Evolutionary conservation across 1,140 invertebrate genomes (phyloP).

Genomic region (Notospermus geniculatus): DNA sequence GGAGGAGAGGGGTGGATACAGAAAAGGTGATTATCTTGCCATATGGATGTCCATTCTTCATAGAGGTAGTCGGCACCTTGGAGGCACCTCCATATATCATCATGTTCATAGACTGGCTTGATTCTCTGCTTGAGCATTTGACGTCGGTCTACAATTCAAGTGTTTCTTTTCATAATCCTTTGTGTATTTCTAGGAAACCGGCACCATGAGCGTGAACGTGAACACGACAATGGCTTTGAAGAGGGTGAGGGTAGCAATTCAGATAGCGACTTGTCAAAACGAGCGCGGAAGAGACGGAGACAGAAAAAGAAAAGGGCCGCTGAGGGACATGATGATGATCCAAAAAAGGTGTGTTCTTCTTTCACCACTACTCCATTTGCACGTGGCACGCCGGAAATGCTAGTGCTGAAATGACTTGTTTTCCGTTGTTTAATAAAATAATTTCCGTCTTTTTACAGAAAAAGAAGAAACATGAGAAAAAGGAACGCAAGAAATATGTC

Average conservation of each 20-base stretch:
- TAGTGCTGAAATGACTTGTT: background rate
- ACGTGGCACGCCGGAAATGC: background rate
- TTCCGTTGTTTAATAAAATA: background rate
- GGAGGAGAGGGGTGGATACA: slow-evolving; percentile 25
- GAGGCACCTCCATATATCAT: background rate
- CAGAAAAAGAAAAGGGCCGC: background rate
- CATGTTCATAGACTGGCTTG: background rate
- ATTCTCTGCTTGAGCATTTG: background rate
- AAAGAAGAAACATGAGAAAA: slow-evolving; percentile 28
- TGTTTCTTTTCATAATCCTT: background rate
- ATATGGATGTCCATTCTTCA: background rate
- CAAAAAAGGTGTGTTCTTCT: background rate
- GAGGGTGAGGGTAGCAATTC: background rate
- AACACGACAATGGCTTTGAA: slow-evolving; percentile 2
- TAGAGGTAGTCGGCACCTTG: background rate
- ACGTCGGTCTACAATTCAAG: background rate
- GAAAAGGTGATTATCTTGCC: slow-evolving; percentile 9
- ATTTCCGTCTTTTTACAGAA: slow-evolving; percentile 15
- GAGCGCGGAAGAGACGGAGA: background rate
- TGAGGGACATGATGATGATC: background rate
- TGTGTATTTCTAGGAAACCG: too few species aligned
- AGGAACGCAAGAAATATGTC: slow-evolving; percentile 26
- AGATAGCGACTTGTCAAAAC: background rate
- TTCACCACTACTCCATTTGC: background rate
- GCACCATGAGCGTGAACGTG: slow-evolving; percentile 1